Percentiles rank a stretch among this genome's conserved stretches.
Conservation (phyloP, 2,888 invertebrate species). For the Ctenicera cuprea region DNA sequence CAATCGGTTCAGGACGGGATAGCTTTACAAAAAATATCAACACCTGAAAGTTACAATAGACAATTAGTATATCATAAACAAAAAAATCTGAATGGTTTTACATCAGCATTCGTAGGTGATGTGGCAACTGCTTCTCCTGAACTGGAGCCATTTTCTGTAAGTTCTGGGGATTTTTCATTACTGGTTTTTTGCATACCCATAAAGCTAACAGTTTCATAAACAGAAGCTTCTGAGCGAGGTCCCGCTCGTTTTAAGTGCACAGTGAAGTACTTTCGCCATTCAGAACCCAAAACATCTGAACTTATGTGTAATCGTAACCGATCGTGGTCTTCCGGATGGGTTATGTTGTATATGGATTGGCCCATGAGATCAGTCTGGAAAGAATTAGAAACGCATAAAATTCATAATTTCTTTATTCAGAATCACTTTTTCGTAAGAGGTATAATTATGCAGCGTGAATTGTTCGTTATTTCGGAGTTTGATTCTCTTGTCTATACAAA, state of each 20-base stretch:
- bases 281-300: constrained; percentile 69
- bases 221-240: constrained; percentile 82
- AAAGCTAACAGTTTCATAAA: constrained; percentile 82
- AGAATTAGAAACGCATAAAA: neutral
- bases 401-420: too few species aligned
- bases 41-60: constrained; percentile 69
- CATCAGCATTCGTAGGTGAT: constrained; percentile 42
- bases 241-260: constrained; percentile 79
- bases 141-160: constrained; percentile 23
- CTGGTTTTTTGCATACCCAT: constrained; percentile 74
- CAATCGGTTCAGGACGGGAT: constrained; percentile 81
- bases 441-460: too few species aligned
- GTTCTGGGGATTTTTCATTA: constrained; percentile 5
- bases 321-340: constrained; percentile 87
- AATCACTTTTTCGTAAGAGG: too few species aligned
- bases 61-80: neutral
- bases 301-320: constrained; percentile 80
- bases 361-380: constrained; percentile 89
- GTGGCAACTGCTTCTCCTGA: constrained; percentile 27
- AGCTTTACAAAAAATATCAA: constrained; percentile 86
- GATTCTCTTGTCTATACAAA: too few species aligned
- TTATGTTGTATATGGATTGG: constrained; percentile 86
- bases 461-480: too few species aligned
- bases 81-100: constrained; percentile 10
- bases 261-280: constrained; percentile 75